Conservation (phyloP, 2,797 vertebrate genomes). For the Podarcis siculus region DNA sequence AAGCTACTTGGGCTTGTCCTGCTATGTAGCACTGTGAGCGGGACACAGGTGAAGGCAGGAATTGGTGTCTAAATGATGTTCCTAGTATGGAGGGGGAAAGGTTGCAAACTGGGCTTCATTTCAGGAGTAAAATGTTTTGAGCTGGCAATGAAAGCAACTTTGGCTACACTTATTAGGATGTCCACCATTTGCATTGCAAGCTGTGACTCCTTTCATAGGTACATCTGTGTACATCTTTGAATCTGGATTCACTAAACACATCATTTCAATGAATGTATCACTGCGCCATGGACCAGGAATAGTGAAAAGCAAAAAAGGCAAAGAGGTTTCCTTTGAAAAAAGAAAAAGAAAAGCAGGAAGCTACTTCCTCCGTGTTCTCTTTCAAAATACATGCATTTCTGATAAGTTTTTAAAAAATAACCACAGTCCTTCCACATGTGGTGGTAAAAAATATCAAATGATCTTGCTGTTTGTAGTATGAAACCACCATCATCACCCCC, state of each 20-base stretch:
- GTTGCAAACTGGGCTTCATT: background rate
- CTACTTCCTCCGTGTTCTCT: slow-evolving; percentile 45
- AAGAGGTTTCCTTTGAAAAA: slow-evolving; percentile 32
- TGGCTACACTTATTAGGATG: background rate
- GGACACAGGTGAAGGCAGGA: background rate
- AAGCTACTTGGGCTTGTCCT: background rate
- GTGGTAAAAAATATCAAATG: slow-evolving; percentile 41
- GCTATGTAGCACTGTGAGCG: too few relatives aligned
- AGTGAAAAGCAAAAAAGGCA: slow-evolving; percentile 23
- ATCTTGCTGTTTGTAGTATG: slow-evolving; percentile 56
- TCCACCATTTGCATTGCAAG: background rate
- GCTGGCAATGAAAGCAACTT: background rate
- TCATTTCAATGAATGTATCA: background rate
- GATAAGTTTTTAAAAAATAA: slow-evolving; percentile 50
- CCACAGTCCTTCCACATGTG: slow-evolving; percentile 17
- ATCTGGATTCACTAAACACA: slow-evolving; percentile 1
- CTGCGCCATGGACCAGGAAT: slow-evolving; percentile 46
- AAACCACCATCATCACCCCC: background rate
- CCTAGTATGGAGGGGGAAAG: too few relatives aligned
- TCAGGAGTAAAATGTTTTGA: background rate
- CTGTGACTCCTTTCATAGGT: background rate
- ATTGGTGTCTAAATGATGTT: background rate
- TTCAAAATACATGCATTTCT: slow-evolving; percentile 27
- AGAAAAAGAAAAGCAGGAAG: background rate
- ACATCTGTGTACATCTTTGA: background rate